A percentile compares a stretch with the other conserved stretches of the same genome.
Evolutionary conservation across 2,888 invertebrate genomes (phyloP).

Genomic region (Drosophila conformis): DNA sequence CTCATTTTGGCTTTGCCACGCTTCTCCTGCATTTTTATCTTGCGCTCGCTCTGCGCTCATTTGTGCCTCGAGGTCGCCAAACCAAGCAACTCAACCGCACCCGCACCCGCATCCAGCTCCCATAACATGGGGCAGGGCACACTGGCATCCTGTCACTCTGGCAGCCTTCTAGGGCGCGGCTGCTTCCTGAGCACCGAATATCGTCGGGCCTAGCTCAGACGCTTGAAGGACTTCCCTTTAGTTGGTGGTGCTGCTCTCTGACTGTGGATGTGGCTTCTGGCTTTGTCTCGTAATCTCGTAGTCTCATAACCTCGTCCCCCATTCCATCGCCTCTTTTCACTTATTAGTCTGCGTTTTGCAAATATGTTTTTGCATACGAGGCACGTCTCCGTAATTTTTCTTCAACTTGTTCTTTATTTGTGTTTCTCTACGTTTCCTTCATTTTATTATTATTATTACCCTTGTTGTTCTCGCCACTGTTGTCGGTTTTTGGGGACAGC

Average conservation of each 20-base stretch:
- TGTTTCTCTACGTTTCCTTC: constrained; percentile 48
- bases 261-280: constrained; percentile 44
- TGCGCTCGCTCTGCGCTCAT: constrained; percentile 31
- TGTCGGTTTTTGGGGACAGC: constrained; percentile 22
- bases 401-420: constrained; percentile 61
- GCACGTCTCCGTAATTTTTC: constrained; percentile 79
- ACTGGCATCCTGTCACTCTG: constrained; percentile 14
- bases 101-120: background rate
- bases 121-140: background rate
- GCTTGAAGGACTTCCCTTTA: constrained; percentile 55
- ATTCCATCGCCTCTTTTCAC: constrained; percentile 33
- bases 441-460: constrained; percentile 55
- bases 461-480: constrained; percentile 23
- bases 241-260: constrained; percentile 21
- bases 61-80: constrained; percentile 49
- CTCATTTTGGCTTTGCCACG: constrained; percentile 28
- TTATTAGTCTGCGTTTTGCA: constrained; percentile 79
- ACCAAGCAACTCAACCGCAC: background rate
- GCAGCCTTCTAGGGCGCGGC: constrained; percentile 22
- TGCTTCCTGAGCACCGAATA: constrained; percentile 45
- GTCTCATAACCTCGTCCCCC: constrained; percentile 23
- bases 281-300: constrained; percentile 40
- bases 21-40: constrained; percentile 30
- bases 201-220: constrained; percentile 38
- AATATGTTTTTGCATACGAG: constrained; percentile 80